Base-by-base conservation (phyloP, 2,113 vertebrate genomes). In the Centropristis striata region DNA sequence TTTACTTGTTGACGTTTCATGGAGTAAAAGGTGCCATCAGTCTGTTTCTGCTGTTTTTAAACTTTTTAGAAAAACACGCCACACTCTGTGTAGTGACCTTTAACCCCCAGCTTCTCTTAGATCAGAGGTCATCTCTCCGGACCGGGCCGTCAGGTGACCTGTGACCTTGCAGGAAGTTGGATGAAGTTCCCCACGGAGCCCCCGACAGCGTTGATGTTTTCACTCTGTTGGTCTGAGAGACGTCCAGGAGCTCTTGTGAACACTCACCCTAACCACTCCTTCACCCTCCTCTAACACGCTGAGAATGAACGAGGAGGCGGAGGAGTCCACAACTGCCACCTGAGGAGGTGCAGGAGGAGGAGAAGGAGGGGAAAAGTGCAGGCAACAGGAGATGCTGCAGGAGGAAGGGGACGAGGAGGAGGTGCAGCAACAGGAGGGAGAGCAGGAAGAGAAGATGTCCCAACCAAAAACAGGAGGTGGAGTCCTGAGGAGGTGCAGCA, bases 161-260 rank as follows among this genome's bases (percentile, higher is more conserved):
- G 69, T 78, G 84, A 78, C 85, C 67, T 77, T 67, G 83, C 76
- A 83, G 76, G 79, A 91, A 92, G 83, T 88, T 85, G 75, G 80
- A 87, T 50, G 86, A 90, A 88, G 85, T 85, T 89, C 37, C n/a
- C n/a, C 18, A 28, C 51, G 12, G 10, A 79, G 76, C 39, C 67
- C n/a, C 21, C 21, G 75, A 53, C 2, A 0, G 67, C 4, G 27
- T 87, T 7, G 20, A 86, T 88, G 87, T 75, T 84, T 82, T 66
- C 61, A 70, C 65, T 80, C 51, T 0, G 46, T 76, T 32, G 9
- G 18, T 51, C 51, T 64, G 75, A 88, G 66, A 73, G 42, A 54
- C 69, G 23, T 44, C 49, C 10, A 8, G 59, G 37, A 55, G 3
- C 64, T 59, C 64, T n/a, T 5, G 70, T 87, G 80, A 86, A 50